Percentiles rank a stretch among this genome's conserved stretches.
These are phyloP conservation scores for Drusus annulatus DNA, from an alignment of 1,140 invertebrate species.

Conservation along the genomic window DNA sequence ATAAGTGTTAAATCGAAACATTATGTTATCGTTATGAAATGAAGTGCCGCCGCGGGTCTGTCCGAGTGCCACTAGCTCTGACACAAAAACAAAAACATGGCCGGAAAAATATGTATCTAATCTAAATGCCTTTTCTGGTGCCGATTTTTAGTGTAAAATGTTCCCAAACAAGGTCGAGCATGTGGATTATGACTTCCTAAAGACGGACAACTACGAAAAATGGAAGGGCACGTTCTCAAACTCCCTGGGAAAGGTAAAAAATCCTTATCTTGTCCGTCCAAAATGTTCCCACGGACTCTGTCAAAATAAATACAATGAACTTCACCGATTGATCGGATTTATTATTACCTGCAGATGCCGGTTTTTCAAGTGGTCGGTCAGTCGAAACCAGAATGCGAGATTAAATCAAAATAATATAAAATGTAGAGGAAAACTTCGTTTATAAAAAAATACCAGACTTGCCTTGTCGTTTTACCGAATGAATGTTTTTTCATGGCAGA, in stretches of 20 bases:
- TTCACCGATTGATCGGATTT: no score
- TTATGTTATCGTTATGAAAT: background rate
- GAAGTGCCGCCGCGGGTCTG: background rate
- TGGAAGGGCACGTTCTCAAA: conserved; percentile 92
- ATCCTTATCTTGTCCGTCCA: conserved; percentile 43
- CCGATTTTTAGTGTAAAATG: conserved; percentile 62
- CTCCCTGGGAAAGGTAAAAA: conserved; percentile 80
- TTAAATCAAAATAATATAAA: no score
- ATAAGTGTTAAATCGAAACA: conserved; percentile 11
- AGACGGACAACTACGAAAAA: conserved; percentile 88
- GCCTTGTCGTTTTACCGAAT: no score
- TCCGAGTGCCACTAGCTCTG: background rate
- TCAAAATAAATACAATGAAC: conserved; percentile 18
- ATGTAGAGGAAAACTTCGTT: no score
- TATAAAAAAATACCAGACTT: no score
- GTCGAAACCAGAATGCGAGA: no score
- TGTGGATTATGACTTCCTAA: conserved; percentile 88
- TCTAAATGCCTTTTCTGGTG: conserved; percentile 31
- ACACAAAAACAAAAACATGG: conserved; percentile 50
- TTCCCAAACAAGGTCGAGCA: conserved; percentile 73
- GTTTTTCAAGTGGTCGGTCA: no score
- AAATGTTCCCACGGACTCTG: conserved; percentile 5
- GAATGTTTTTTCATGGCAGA: no score
- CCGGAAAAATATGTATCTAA: conserved; percentile 14
- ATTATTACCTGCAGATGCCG: no score